Base-by-base conservation (phyloP, 2,888 invertebrate genomes). In the Caenorhabditis sulstoni region DNA sequence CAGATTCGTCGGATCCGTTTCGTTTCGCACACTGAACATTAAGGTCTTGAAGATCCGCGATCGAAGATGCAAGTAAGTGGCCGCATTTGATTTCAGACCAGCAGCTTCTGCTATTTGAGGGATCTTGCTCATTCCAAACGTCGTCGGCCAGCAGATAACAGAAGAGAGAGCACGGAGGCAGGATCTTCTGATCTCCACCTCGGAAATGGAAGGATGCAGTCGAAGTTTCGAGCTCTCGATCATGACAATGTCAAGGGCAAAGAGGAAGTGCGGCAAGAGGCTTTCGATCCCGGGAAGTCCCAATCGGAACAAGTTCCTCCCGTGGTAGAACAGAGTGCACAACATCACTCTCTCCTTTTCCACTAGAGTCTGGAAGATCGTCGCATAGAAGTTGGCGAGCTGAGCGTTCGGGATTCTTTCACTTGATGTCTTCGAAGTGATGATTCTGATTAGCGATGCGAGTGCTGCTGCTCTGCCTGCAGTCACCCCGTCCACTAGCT, bases 401-500 rank as follows among this genome's bases (percentile, higher is more conserved):
- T 98, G 98, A 1, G 92, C 95, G 0, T 96, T 95, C 65, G 95
- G 92, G 86, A 99, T 95, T 90, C 95, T 94, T 92, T 97, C 97
- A 47, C 95, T 95, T 0, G 96, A 95, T 91, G 95, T 96, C 92
- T 96, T 96, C 0, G 97, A 94, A 91, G 96, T 97, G 91, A 99
- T 94, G 90, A 98, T 96, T 87, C 97, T 93, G 65, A 98, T 98
- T 22, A 99, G 92, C 3, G 97, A 94, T 9, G 81, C 80, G 9
- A 85, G 52, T 11, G 85, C 85, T 12, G 83, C 82, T 4, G 85
- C 85, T 64, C 83, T 73, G 20, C 83, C 85, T 1, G 84, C 84
- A 9, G 77, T 79, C 47, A 84, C 77, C 14, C 84, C 84, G 35
- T 80, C 80, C 7, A 80, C 61, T 16, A 50, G 14, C 7, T 71